Evolutionary conservation across 1,140 invertebrate species (phyloP).

Genomic region (Uloborus diversus): DNA sequence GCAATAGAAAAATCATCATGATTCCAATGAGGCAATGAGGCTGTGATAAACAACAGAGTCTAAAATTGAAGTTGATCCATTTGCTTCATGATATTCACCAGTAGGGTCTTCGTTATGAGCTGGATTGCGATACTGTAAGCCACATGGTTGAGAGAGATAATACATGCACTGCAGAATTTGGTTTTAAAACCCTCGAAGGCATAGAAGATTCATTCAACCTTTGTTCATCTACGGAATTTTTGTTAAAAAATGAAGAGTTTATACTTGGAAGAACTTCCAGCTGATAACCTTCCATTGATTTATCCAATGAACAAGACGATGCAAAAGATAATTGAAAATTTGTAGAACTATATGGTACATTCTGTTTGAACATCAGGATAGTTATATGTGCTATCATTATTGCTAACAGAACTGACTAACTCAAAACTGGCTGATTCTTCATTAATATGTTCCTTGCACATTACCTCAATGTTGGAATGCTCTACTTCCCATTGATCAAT

Average conservation of each 20-base stretch:
- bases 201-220: conserved; percentile 3
- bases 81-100: conserved; percentile 23
- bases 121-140: conserved; percentile 37
- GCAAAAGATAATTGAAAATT: conserved; percentile 3
- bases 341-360: background rate
- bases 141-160: conserved; percentile 47
- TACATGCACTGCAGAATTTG: conserved; percentile 1
- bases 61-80: conserved; percentile 31
- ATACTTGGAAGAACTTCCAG: background rate
- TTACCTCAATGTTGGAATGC: background rate
- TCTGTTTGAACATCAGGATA: background rate
- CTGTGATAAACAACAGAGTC: conserved; percentile 44
- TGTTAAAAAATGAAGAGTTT: background rate
- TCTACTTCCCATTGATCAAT: background rate
- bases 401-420: background rate
- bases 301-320: conserved; percentile 7
- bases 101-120: conserved; percentile 13
- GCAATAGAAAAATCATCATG: conserved; percentile 7
- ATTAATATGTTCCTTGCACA: background rate
- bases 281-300: background rate
- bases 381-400: background rate
- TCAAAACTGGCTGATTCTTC: background rate
- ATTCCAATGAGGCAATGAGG: conserved; percentile 27
- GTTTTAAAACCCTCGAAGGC: conserved; percentile 7
- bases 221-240: conserved; percentile 19